Base-by-base conservation (phyloP, 2,113 vertebrate genomes). In the Tragelaphus imberbis region DNA sequence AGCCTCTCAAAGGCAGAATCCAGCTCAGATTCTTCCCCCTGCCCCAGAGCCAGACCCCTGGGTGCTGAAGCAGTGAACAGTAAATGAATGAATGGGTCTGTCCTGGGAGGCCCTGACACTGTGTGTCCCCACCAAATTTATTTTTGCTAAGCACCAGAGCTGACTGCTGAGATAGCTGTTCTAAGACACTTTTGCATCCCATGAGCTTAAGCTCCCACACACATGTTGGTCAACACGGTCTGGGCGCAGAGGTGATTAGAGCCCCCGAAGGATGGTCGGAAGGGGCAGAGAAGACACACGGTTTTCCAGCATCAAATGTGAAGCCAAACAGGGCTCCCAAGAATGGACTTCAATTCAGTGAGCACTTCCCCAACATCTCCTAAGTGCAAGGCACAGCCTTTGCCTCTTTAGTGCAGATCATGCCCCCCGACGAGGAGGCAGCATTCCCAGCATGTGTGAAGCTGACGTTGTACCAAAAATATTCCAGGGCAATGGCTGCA, bases 401-500 rank as follows among this genome's bases (percentile, higher is more conserved):
- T 33, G 88, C 33, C 51, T 80, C 79, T 36, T 65, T 30, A 47
- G 21, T 10, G 71, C 4, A 13, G 81, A 4, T 84, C 16, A 4
- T 0, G 5, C 14, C 65, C 14, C 3, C 1, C 27, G 14, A 11
- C 3, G 2, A 59, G 13, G 51, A 53, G 40, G 28, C 11, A 14
- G 77, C 16, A 27, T 40, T 80, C 36, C 21, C 1, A 5, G 17
- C 11, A 28, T 2, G 0, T 11, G 27, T 2, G 19, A 61, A 36
- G 61, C 16, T 23, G 36, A 23, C 0, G 1, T 79, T 33, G 12
- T 11, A 5, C 84, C 23, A n/a, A n/a, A n/a, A n/a, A n/a, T 17
- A 27, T 28, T 59, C 89, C 1, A 36, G 47, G 12, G 28, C 47
- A 30, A 40, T 9, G 17, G 40, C 23, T 75, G 47, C 16, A 7